Conservation (phyloP, 2,113 vertebrate genomes). For the Cynocephalus volans region DNA sequence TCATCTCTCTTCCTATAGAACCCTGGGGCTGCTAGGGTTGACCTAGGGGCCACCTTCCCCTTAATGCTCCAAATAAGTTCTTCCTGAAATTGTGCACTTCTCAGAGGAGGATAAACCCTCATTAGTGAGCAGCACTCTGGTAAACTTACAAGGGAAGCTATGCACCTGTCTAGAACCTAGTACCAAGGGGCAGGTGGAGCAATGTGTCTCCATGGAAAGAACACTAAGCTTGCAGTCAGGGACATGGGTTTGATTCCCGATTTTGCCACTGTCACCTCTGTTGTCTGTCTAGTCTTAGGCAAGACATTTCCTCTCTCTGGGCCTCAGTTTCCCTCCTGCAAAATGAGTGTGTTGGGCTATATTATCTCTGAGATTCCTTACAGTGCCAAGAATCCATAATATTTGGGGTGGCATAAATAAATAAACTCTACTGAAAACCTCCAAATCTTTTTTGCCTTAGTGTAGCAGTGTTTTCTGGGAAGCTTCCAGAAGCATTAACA, state of each 20-base stretch:
- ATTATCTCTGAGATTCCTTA: neutral
- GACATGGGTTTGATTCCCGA: neutral
- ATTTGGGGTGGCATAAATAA: neutral
- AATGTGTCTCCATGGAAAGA: neutral
- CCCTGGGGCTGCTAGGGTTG: neutral
- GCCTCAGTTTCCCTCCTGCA: neutral
- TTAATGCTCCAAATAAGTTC: neutral
- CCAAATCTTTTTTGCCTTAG: neutral
- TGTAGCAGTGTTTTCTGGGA: neutral
- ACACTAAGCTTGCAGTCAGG: too few species aligned
- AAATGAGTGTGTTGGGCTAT: neutral
- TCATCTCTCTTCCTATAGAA: neutral
- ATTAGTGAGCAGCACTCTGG: neutral
- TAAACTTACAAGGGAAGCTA: neutral
- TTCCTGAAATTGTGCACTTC: neutral
- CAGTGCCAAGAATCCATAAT: neutral
- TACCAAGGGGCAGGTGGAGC: neutral
- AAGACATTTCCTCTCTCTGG: neutral
- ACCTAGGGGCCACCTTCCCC: neutral
- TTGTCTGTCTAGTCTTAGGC: neutral
- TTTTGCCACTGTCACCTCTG: neutral
- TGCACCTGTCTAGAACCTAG: neutral
- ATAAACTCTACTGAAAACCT: neutral
- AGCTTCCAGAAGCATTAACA: neutral
- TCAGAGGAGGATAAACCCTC: neutral